Conservation (phyloP, 2,888 invertebrate species). For the Heliothis peltigera region DNA sequence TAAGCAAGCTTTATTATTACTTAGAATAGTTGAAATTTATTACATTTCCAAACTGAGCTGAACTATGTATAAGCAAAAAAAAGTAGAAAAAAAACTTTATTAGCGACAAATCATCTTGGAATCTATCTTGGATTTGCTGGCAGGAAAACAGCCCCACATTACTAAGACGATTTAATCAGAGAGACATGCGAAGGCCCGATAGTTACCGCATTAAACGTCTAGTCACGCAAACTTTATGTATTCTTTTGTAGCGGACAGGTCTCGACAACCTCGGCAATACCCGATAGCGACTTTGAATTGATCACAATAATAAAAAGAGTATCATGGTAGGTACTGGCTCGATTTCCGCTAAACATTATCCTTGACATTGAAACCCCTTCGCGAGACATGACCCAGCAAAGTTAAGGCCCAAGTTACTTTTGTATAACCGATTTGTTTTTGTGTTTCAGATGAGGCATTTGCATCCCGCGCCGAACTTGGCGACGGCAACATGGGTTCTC, state of each 20-base stretch:
- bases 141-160: slow-evolving; percentile 45
- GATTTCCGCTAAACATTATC: slow-evolving; percentile 17
- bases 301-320: slow-evolving; percentile 27
- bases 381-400: not conserved
- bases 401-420: not conserved
- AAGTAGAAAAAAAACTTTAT: slow-evolving; percentile 2
- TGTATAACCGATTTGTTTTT: slow-evolving; percentile 2
- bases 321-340: slow-evolving; percentile 18
- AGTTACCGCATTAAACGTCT: slow-evolving; percentile 53
- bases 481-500: slow-evolving; percentile 73
- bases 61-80: not conserved
- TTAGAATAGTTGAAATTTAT: no score
- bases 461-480: slow-evolving; percentile 66
- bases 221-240: slow-evolving; percentile 59
- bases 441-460: slow-evolving; percentile 81
- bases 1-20: no score
- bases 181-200: slow-evolving; percentile 47
- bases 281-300: slow-evolving; percentile 49
- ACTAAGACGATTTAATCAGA: slow-evolving; percentile 38
- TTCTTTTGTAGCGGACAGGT: slow-evolving; percentile 52
- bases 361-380: slow-evolving; percentile 11
- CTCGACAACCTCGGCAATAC: slow-evolving; percentile 45
- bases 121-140: slow-evolving; percentile 4
- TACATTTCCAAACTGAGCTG: not conserved
- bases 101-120: slow-evolving; percentile 5